Evolutionary conservation across 2,113 vertebrate species (phyloP), one percentile per base, ranked within the genome.

Genomic region (Aepyceros melampus): DNA sequence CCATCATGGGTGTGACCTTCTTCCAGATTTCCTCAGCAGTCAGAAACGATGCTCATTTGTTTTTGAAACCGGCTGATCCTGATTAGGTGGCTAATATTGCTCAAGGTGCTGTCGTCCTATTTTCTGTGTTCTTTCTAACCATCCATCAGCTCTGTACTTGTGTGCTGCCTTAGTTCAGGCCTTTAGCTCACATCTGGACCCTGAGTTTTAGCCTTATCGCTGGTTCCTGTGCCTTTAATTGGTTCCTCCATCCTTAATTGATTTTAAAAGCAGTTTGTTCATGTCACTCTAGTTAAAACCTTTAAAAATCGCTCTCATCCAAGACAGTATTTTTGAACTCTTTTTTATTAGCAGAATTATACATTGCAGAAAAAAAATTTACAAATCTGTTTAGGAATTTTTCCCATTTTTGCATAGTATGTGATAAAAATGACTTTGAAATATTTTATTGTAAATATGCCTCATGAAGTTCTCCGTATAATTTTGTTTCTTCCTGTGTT

Each of bases 41-140:
- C 29, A 95, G 43, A 76, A 88, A 49, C 19, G 60, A 19, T 91
- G 17, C 89, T 88, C 55, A 36, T 86, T 90, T 89, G 40, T 86
- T 94, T 96, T 86, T 96, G 45, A 94, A 97, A 97, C 64, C 74
- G 78, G 96, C 49, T 62, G 2, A 10, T 87, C 95, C 76, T 94
- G 87, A 92, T 71, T 76, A n/a, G 25, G 40, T 82, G 29, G 51
- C 6, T 71, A 21, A 62, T 19, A 49, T 86, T 74, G 88, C 85
- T 92, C 84, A 87, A 51, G 16, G 29, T 43, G 40, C 19, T 53
- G 17, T 81, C 78, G 31, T 64, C 51, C 76, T 15, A 9, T n/a
- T 64, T 67, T 58, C 49, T 40, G 2, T 60, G 74, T 53, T 87
- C 62, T 67, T 95, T 91, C 36, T 85, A 47, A n/a, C n/a, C 15